Evolutionary conservation across 2,888 invertebrate species (phyloP).

Genomic region (Incurvaria masculella): DNA sequence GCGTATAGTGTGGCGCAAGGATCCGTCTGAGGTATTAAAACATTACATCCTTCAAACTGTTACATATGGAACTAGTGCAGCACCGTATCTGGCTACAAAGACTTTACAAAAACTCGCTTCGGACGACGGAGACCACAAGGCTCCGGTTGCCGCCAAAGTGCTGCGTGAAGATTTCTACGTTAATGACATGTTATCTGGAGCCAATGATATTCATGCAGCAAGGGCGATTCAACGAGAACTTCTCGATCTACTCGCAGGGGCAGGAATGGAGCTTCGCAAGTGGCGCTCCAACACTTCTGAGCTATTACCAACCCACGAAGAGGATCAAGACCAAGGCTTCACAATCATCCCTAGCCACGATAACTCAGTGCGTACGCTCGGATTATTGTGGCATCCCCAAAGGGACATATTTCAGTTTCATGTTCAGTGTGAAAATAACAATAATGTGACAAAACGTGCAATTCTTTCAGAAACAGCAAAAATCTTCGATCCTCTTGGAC

Average conservation of each 20-base stretch:
- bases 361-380: neutral
- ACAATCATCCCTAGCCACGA: neutral
- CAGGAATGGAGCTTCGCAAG: neutral
- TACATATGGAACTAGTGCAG: neutral
- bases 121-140: neutral
- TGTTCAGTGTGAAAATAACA: neutral
- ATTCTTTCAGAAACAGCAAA: neutral
- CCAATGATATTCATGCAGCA: neutral
- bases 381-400: neutral
- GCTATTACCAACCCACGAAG: neutral
- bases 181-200: conserved; percentile 1
- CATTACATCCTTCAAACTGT: neutral
- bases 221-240: neutral
- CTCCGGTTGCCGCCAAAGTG: neutral
- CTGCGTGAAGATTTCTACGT: neutral
- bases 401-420: neutral
- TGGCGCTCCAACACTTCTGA: neutral
- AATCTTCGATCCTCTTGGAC: neutral
- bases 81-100: conserved; percentile 1
- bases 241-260: neutral
- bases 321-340: neutral
- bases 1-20: neutral
- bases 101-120: neutral
- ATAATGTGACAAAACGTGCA: neutral
- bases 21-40: neutral